These are phyloP conservation scores for Gnatocerus cornutus DNA, from an alignment of 2,888 invertebrate genomes.

Conservation along the genomic window DNA sequence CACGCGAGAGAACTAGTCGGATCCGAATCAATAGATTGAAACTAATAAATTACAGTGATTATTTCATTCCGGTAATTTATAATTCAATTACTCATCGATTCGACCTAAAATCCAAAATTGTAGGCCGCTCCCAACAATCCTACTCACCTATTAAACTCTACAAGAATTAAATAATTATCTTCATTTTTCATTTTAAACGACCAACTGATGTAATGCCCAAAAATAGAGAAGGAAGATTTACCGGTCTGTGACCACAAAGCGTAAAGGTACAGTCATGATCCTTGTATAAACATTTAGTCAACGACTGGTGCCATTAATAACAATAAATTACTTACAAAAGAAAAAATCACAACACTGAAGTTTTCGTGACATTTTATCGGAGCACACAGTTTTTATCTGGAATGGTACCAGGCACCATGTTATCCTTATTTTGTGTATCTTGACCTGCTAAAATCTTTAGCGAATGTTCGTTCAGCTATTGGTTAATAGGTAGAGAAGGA, in stretches of 20 bases:
- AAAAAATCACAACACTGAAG: not conserved
- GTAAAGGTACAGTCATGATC: constrained; percentile 16
- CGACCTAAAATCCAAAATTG: not conserved
- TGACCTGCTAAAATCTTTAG: constrained; percentile 32
- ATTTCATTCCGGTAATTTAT: no score
- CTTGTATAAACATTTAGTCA: constrained; percentile 21
- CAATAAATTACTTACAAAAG: not conserved
- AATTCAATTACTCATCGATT: not conserved
- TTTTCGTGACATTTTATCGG: not conserved
- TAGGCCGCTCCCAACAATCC: not conserved
- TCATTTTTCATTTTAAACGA: constrained; percentile 2
- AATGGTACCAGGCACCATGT: constrained; percentile 38
- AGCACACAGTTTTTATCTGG: constrained; percentile 6
- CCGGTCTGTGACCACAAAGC: constrained; percentile 9
- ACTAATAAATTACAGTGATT: no score
- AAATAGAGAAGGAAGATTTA: not conserved
- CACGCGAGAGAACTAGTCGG: not conserved
- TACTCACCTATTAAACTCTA: constrained; percentile 5
- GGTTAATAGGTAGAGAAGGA: constrained; percentile 26
- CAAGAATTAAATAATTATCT: constrained; percentile 4
- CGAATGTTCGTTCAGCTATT: constrained; percentile 21
- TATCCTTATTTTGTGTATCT: constrained; percentile 26
- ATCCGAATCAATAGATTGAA: not conserved
- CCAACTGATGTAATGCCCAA: constrained; percentile 3
- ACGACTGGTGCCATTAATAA: not conserved